Base-by-base conservation (phyloP, 2,888 invertebrate genomes). In the Abrostola triplasia region DNA sequence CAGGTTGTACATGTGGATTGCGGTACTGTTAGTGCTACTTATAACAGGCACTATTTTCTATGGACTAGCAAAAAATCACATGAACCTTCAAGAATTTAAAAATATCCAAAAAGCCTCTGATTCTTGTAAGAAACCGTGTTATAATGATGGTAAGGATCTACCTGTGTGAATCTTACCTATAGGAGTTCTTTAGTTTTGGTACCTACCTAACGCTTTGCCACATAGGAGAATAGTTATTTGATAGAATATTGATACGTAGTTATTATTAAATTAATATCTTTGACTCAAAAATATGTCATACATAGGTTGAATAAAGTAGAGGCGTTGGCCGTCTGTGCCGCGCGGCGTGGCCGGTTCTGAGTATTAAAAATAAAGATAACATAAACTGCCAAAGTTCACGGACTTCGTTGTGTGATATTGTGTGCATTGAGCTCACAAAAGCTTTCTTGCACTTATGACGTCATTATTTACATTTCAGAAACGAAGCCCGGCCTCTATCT, bases 1-100 rank as follows among this genome's bases (percentile, higher is more conserved):
- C 85, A 97, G 97, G 73, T 90, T 96, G 0, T 93, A 95, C 71
- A 97, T 97, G 95, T 98, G 98, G 98, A 90, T 96, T 0, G 96
- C 96, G 0, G 96, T 98, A 0, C 83, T 97, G 13, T 85, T 96
- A 6, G 96, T 97, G 5, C 88, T 98, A 7, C 83, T 97, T 8
- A 85, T 96, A 38, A 96, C 96, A 9, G 96, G 97, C 4, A 91
- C 95, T 0, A 92, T 96, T 55, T 97, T 97, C 83, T 96, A 96
- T 81, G 89, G 94, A 1, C 90, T 97, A 36, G 96, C 97, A 0
- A 90, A 89, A 59, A 95, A 95, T 80, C 96, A 96, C 77, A 86
- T 91, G 71, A 88, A 92, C 37, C 82, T 95, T 35, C 84, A 91
- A 73, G 81, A 85, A 47, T 87, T 83, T 59, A 87, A 84, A 70